These are phyloP conservation scores for Mormyrops attenuatus DNA, from an alignment of 2,797 vertebrate genomes.

Conservation along the genomic window DNA sequence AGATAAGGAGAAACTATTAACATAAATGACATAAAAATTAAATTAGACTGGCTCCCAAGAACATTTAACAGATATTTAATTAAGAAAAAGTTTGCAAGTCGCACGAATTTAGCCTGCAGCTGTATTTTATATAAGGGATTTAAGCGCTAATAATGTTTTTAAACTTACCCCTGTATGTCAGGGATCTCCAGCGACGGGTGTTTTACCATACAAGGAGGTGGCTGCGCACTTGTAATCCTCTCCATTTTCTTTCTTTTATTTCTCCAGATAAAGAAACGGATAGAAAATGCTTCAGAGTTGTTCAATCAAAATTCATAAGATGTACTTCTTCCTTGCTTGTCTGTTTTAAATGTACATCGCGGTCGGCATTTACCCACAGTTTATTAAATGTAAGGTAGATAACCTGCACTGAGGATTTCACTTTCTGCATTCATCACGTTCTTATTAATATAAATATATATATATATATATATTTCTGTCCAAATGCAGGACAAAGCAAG, in stretches of 20 bases:
- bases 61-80: background rate
- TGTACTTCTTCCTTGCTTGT: background rate
- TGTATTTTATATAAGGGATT: background rate
- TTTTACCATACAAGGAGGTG: constrained; percentile 78
- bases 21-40: background rate
- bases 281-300: background rate
- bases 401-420: background rate
- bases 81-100: background rate
- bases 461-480: background rate
- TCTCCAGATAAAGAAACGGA: constrained; percentile 30
- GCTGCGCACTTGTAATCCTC: constrained; percentile 82
- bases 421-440: background rate
- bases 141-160: background rate
- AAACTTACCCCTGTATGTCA: constrained; percentile 78
- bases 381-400: background rate
- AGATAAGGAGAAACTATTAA: constrained; percentile 4
- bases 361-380: background rate
- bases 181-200: constrained; percentile 66
- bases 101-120: background rate
- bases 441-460: background rate
- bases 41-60: background rate
- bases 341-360: background rate
- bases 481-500: constrained; percentile 18
- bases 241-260: constrained; percentile 68
- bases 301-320: background rate